Evolutionary conservation across 2,113 vertebrate genomes (phyloP).

Genomic region (Ptilorrhoa leucosticta): DNA sequence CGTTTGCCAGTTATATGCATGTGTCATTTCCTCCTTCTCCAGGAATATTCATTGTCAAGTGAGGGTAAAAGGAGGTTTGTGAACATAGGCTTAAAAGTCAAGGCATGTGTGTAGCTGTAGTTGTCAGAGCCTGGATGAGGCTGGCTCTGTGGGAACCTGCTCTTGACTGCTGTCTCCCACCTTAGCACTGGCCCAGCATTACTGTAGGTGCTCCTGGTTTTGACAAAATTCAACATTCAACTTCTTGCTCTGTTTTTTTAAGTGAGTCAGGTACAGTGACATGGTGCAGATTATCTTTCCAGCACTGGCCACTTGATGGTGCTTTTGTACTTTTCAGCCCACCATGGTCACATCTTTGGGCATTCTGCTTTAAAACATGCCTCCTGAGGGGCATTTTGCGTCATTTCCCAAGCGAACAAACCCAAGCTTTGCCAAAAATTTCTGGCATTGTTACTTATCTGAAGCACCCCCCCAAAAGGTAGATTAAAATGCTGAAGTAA

Average conservation of each 20-base stretch:
- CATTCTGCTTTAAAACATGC: background rate
- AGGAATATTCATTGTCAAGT: background rate
- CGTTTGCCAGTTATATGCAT: fast-evolving
- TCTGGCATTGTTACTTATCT: background rate
- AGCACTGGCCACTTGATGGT: background rate
- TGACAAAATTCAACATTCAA: background rate
- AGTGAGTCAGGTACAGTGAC: background rate
- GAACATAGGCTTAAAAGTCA: background rate
- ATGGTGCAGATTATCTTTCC: background rate
- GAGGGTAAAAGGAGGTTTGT: background rate
- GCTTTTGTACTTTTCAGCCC: background rate
- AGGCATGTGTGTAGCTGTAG: background rate
- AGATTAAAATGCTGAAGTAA: background rate
- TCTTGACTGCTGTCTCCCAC: background rate
- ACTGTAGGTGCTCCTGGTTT: background rate
- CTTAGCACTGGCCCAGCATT: background rate
- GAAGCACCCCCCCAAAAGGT: background rate
- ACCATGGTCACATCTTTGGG: background rate
- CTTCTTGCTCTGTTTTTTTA: background rate
- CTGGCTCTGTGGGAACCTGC: background rate
- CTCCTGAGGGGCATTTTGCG: background rate
- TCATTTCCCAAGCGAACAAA: background rate
- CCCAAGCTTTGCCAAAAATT: background rate
- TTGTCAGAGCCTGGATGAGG: background rate
- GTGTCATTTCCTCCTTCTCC: background rate